These are phyloP conservation scores for Cosmopolites sordidus DNA, from an alignment of 2,888 invertebrate species.

Conservation along the genomic window DNA sequence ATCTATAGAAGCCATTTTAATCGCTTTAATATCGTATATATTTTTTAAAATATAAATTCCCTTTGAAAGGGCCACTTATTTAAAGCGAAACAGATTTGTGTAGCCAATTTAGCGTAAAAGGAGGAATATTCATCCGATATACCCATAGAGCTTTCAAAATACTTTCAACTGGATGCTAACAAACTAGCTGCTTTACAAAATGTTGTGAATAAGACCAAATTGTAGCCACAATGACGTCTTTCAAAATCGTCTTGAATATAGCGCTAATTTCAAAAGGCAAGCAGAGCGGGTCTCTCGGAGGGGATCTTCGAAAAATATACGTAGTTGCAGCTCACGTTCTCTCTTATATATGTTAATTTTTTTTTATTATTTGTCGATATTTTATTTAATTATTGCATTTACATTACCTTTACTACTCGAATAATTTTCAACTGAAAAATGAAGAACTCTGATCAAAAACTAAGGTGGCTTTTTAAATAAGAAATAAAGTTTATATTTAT, in stretches of 20 bases:
- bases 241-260: slow-evolving; percentile 57
- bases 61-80: neutral
- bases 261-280: slow-evolving; percentile 54
- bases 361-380: neutral
- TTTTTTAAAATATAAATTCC: too few species aligned
- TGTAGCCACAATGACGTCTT: slow-evolving; percentile 60
- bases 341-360: slow-evolving; percentile 1
- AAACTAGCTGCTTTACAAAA: slow-evolving; percentile 47
- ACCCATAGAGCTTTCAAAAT: slow-evolving; percentile 36
- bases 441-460: too few species aligned
- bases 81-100: neutral
- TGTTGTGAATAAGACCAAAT: slow-evolving; percentile 59
- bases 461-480: too few species aligned
- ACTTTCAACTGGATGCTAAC: slow-evolving; percentile 31
- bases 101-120: slow-evolving; percentile 1
- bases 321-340: neutral
- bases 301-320: slow-evolving; percentile 42
- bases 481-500: too few species aligned
- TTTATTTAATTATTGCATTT: too few species aligned
- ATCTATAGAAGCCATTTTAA: too few species aligned
- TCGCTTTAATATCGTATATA: too few species aligned
- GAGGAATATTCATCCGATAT: slow-evolving; percentile 2
- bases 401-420: too few species aligned
- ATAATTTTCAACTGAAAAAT: too few species aligned
- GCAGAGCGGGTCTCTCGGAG: slow-evolving; percentile 28